Evolutionary conservation across 1,140 invertebrate genomes (phyloP).

Genomic region (Drosophila watanabei): DNA sequence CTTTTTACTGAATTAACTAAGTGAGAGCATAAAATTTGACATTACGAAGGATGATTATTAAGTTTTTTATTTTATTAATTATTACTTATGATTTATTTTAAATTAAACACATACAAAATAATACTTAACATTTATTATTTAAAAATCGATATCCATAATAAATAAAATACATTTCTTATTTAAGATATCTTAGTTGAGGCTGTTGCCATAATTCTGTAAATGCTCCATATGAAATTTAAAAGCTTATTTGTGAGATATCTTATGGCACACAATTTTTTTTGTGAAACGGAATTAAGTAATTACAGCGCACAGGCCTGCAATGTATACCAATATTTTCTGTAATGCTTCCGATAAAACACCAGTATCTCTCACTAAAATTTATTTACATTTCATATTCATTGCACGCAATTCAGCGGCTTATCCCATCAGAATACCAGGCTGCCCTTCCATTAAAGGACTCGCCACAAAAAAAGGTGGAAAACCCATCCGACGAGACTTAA

Average conservation of each 20-base stretch:
- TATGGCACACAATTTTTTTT: background rate
- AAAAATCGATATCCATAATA: background rate
- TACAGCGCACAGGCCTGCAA: background rate
- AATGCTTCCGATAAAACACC: background rate
- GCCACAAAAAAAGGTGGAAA: constrained; percentile 25
- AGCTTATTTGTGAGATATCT: background rate
- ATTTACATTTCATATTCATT: constrained; percentile 41
- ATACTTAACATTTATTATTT: background rate
- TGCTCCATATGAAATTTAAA: background rate
- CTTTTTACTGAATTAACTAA: background rate
- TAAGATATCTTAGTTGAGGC: no score
- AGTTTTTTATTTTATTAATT: background rate
- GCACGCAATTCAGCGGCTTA: constrained; percentile 32
- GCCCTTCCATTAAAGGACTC: constrained; percentile 20
- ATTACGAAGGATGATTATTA: no score
- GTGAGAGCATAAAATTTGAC: background rate
- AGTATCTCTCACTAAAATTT: constrained; percentile 1
- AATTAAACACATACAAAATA: background rate
- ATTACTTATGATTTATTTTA: background rate
- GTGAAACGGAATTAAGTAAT: background rate
- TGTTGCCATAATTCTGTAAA: no score
- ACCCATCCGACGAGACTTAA: constrained; percentile 2
- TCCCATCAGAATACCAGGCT: background rate
- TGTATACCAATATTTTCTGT: constrained; percentile 6
- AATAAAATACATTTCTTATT: no score